Conservation (phyloP, 2,797 vertebrate genomes). For the Chlorospingus flavigularis region DNA sequence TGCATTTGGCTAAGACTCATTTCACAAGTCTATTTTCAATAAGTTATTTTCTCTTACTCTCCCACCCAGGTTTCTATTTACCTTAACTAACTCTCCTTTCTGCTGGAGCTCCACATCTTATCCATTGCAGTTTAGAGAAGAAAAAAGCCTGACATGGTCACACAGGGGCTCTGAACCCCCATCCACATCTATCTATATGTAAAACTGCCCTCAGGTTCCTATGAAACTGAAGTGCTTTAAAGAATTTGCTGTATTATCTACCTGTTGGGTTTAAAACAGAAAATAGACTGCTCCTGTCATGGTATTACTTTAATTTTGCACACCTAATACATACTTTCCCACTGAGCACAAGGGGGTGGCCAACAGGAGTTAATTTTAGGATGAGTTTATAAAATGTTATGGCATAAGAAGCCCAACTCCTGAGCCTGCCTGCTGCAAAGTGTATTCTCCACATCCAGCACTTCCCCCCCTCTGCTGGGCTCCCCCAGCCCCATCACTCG, state of each 20-base stretch:
- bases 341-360: not conserved
- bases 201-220: not conserved
- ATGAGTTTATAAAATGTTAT: not conserved
- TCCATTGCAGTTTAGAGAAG: not conserved
- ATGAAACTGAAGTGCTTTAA: not conserved
- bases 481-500: accelerated
- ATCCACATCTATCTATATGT: not conserved
- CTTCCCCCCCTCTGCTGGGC: not conserved
- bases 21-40: not conserved
- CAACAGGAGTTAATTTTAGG: not conserved
- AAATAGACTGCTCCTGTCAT: not conserved
- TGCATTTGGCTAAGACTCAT: not conserved
- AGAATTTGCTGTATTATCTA: not conserved
- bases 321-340: not conserved
- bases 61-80: not conserved
- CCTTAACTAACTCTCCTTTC: not conserved
- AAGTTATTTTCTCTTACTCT: not conserved
- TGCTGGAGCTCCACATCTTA: not conserved
- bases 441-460: not conserved
- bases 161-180: not conserved
- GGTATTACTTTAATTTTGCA: not conserved
- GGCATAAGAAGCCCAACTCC: not conserved
- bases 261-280: not conserved
- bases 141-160: not conserved
- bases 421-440: not conserved